A percentile compares a stretch with the other conserved stretches of the same genome.
These are phyloP conservation scores for Ridgeia piscesae DNA, from an alignment of 1,140 invertebrate species.

Conservation along the genomic window DNA sequence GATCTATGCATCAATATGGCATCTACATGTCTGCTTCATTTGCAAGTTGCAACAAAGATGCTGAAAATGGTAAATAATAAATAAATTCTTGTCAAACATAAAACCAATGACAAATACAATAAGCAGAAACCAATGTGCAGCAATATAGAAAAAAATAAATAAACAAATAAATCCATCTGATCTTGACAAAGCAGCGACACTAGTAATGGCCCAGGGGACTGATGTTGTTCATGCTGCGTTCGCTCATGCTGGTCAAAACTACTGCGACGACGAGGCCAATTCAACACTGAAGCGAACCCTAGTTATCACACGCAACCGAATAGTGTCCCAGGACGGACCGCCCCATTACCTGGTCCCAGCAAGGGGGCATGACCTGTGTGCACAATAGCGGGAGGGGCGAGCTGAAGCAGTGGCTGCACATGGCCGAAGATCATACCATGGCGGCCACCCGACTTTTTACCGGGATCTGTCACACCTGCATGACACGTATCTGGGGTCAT, in stretches of 20 bases:
- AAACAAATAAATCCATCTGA: background rate
- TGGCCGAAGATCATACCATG: slow-evolving; percentile 71
- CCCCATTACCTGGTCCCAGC: background rate
- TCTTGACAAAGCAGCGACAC: background rate
- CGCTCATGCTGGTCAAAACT: background rate
- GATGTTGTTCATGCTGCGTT: background rate
- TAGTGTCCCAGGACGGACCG: background rate
- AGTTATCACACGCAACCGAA: background rate
- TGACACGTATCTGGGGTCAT: background rate
- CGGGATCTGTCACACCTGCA: background rate
- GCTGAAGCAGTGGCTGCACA: slow-evolving; percentile 53
- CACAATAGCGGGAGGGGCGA: background rate
- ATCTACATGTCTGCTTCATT: background rate
- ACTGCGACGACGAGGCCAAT: background rate
- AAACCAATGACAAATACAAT: background rate
- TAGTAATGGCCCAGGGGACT: background rate
- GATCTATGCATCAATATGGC: background rate
- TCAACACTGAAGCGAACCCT: background rate
- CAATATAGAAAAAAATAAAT: background rate
- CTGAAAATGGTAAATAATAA: background rate
- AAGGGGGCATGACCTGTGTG: background rate
- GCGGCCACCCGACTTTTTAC: slow-evolving; percentile 59
- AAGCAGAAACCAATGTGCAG: background rate
- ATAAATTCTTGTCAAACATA: background rate
- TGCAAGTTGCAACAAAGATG: background rate